Base-by-base conservation (phyloP, 2,113 vertebrate genomes). In the Nibea albiflora region DNA sequence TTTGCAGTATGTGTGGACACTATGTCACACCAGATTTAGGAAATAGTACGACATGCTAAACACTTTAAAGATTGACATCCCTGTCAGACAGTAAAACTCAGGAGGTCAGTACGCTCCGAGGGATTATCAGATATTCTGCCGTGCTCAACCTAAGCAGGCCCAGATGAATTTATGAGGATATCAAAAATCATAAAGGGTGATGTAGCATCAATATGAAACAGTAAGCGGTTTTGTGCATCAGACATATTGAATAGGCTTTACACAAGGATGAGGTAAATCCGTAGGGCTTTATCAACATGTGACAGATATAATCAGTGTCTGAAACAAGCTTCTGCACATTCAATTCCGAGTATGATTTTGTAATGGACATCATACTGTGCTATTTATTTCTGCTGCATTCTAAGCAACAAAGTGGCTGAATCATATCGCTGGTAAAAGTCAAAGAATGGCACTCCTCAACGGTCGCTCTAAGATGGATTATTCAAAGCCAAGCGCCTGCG, bases 231-330 rank as follows among this genome's bases (percentile, higher is more conserved):
- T 84, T 85, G 77, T 84, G 72, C 78, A 57, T 85, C 76, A 75
- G 78, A 85, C 81, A 82, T 86, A 83, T 82, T 90, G 84, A 93
- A 90, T 11, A 72, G 84, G 88, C 80, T 93, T 92, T 86, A 85
- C 73, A 63, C 1, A 2, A 66, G 56, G 81, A 83, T 86, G 70
- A 87, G 82, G 73, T 87, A 84, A 90, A 89, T 85, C 88, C 73
- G 31, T 19, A 22, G 46, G 80, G 88, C 66, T 91, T 88, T 84
- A 83, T 81, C 70, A 86, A 79, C 81, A 86, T 79, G 80, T 81
- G 64, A 80, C 74, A 60, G 75, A 89, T 78, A 88, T 73, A 88
- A 75, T 81, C 71, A 17, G 58, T 60, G 26, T 85, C 57, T 52
- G 76, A 85, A 83, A 69, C 77, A 85, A 80, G 81, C 58, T 50